Conservation (phyloP, 1,140 invertebrate genomes). For the Cephus cinctus region DNA sequence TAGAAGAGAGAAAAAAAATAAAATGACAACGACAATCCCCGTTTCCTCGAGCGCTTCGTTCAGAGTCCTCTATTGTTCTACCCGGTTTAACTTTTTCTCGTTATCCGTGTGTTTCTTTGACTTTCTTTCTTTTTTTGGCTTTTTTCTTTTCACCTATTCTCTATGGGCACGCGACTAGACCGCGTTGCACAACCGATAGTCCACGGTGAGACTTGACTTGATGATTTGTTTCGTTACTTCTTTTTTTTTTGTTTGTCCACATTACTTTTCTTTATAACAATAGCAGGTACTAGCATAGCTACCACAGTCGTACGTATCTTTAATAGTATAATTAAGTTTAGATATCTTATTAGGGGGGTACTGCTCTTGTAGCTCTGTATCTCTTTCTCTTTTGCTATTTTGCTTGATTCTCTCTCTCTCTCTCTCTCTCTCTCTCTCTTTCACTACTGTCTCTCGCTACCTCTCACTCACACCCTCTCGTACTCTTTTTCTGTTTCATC, state of each 20-base stretch:
- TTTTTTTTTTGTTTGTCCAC: constrained; percentile 17
- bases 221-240: too few relatives aligned
- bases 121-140: background rate
- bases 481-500: background rate
- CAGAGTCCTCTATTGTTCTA: background rate
- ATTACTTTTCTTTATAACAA: constrained; percentile 51
- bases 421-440: background rate
- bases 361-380: constrained; percentile 5
- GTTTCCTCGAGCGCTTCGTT: background rate
- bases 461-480: background rate
- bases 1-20: too few relatives aligned
- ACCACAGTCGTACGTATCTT: constrained; percentile 58
- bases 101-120: background rate
- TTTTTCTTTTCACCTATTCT: background rate
- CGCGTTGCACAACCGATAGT: too few relatives aligned
- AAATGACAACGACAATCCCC: background rate
- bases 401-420: background rate
- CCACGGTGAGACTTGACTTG: too few relatives aligned
- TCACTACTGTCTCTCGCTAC: constrained; percentile 6
- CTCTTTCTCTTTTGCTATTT: constrained; percentile 4
- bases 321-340: constrained; percentile 54
- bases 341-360: constrained; percentile 47
- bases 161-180: too few relatives aligned
- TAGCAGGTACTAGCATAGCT: constrained; percentile 59
- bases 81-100: background rate